Evolutionary conservation across 2,113 vertebrate species (phyloP).

Genomic region (Festucalex cinctus): DNA sequence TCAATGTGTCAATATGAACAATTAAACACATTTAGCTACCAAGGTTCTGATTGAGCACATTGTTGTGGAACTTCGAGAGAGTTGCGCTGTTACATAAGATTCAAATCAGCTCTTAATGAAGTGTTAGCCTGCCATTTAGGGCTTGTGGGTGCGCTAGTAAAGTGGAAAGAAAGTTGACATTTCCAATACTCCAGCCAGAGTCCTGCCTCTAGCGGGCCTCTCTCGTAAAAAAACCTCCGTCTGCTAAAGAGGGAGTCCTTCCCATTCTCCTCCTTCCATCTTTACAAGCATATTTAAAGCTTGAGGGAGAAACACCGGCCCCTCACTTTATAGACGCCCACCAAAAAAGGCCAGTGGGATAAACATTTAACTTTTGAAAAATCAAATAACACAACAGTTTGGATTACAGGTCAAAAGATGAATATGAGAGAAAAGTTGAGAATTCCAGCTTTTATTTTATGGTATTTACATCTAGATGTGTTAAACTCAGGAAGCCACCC

Average conservation of each 20-base stretch:
- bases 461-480: too few species aligned
- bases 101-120: conserved; percentile 13
- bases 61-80: not conserved
- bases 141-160: conserved; percentile 16
- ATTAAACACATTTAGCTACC: conserved; percentile 9
- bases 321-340: conserved; percentile 51
- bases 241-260: conserved; percentile 20
- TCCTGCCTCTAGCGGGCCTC: conserved; percentile 17
- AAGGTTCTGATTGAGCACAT: conserved; percentile 35
- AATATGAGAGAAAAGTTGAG: too few species aligned
- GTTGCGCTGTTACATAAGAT: not conserved
- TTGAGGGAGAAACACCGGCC: conserved; percentile 56
- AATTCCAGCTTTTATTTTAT: too few species aligned
- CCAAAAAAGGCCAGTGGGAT: not conserved
- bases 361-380: not conserved
- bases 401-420: too few species aligned
- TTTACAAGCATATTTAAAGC: conserved; percentile 53
- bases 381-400: not conserved
- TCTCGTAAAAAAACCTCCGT: conserved; percentile 20
- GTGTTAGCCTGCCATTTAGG: conserved; percentile 26
- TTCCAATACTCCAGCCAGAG: conserved; percentile 38
- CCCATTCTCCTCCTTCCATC: conserved; percentile 25
- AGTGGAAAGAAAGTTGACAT: conserved; percentile 20
- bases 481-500: too few species aligned
- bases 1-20: conserved; percentile 20